These are phyloP conservation scores for Calycopis cecrops DNA, from an alignment of 1,140 invertebrate genomes.

Conservation along the genomic window DNA sequence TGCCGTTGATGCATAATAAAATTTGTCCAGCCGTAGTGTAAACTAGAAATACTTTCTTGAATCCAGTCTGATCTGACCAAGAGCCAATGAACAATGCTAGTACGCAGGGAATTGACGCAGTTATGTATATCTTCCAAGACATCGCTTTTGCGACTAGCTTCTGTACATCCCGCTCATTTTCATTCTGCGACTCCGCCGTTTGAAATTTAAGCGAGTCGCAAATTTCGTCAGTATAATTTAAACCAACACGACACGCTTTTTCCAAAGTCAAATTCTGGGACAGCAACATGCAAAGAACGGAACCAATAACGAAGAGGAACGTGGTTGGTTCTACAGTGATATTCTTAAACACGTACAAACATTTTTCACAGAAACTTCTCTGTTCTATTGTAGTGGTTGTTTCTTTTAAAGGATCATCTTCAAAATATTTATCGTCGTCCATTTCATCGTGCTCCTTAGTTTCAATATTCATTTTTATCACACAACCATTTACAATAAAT, in stretches of 20 bases:
- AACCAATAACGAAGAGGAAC: conserved; percentile 37
- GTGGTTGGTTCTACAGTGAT: conserved; percentile 59
- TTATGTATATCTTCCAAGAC: conserved; percentile 46
- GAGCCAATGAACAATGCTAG: conserved; percentile 78
- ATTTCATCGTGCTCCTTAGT: neutral
- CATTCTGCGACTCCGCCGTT: conserved; percentile 37
- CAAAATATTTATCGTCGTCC: neutral
- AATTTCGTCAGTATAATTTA: conserved; percentile 53
- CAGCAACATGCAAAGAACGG: conserved; percentile 38
- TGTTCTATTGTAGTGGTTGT: conserved; percentile 1
- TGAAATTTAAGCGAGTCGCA: conserved; percentile 48
- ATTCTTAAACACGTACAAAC: conserved; percentile 32
- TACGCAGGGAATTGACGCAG: conserved; percentile 72
- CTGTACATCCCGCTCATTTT: conserved; percentile 52
- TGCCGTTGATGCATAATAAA: conserved; percentile 55
- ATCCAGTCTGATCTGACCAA: conserved; percentile 73
- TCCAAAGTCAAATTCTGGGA: conserved; percentile 56
- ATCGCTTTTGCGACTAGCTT: conserved; percentile 40
- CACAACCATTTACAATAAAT: neutral
- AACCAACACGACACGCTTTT: conserved; percentile 60
- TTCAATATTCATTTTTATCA: neutral
- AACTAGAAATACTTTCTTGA: conserved; percentile 75
- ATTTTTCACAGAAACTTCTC: conserved; percentile 30
- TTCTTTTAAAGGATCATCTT: conserved; percentile 11
- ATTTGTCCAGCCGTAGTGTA: conserved; percentile 50